Evolutionary conservation across 2,113 vertebrate species (phyloP).

Genomic region (Chaetorhynchus papuensis): DNA sequence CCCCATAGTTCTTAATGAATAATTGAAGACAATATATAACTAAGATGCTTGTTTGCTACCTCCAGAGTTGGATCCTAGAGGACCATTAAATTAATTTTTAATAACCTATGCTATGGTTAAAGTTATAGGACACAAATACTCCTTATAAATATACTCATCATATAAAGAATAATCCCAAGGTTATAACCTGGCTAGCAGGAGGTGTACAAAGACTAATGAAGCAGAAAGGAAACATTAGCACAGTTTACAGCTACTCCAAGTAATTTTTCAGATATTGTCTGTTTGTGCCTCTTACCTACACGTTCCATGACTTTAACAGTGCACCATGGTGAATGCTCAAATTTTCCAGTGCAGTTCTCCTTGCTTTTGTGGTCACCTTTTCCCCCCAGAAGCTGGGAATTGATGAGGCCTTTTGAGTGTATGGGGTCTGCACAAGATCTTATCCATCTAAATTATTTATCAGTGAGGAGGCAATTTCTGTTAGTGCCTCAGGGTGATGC

Average conservation of each 20-base stretch:
- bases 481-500: background rate
- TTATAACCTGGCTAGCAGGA: background rate
- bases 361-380: background rate
- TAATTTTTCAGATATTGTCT: background rate
- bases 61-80: conserved; percentile 21
- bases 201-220: background rate
- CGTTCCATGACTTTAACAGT: background rate
- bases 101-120: conserved; percentile 17
- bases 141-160: background rate
- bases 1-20: conserved; percentile 31
- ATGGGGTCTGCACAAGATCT: background rate
- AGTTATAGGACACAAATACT: background rate
- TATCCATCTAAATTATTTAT: background rate
- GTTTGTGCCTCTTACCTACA: background rate
- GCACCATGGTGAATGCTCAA: background rate
- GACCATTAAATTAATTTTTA: conserved; percentile 59
- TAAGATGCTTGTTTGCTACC: background rate
- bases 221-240: background rate
- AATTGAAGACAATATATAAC: conserved; percentile 45
- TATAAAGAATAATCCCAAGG: background rate
- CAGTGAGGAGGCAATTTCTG: background rate
- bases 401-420: background rate
- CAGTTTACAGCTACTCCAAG: background rate
- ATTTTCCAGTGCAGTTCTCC: background rate
- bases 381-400: background rate